Base-by-base conservation (phyloP, 2,888 invertebrate genomes). In the Pyrgus malvae region DNA sequence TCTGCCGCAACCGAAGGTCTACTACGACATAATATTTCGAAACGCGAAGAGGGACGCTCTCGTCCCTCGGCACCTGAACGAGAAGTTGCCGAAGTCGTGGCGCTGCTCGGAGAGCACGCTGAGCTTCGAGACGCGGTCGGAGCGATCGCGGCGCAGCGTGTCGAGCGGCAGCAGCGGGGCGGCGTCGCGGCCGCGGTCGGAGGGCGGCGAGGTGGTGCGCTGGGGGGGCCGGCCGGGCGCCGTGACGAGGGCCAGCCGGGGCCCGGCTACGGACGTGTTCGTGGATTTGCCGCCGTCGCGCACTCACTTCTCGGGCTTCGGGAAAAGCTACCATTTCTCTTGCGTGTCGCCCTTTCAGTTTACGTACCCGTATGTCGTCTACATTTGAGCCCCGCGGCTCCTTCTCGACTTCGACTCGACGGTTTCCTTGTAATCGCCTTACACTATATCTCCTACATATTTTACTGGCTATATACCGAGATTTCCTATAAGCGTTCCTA, bases 271-370 rank as follows among this genome's bases (percentile, higher is more conserved):
- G 69, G 88, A 88, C 76, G 74, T 89, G 68, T 80, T 73, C 72
- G 79, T 88, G 68, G 81, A 83, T 68, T 78, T 89, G 82, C 88
- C 87, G 80, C 83, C 86, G 78, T 76, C 80, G 74, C 81, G 83
- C 80, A 78, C 83, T 67, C 87, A 84, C 84, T 90, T 90, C 68
- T 78, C 90, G 63, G 87, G 88, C 82, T 89, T 90, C 76, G 90
- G 90, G 72, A 88, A 89, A 65, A 89, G 87, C 72, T 90, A 90
- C 80, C 90, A 90, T 75, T 88, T 83, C 87, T 90, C 90, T 78
- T 90, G 90, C 76, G 90, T 90, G 77, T 90, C 90, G 67, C 90
- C 90, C 58, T 90, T 90, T 70, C 86, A 89, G 62, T 90, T 90
- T 70, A 86, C 82, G 8, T 90, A 89, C 65, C 90, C 90, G 4